These are phyloP conservation scores for Agrenia bidenticulata DNA, from an alignment of 2,888 invertebrate species.

Conservation along the genomic window DNA sequence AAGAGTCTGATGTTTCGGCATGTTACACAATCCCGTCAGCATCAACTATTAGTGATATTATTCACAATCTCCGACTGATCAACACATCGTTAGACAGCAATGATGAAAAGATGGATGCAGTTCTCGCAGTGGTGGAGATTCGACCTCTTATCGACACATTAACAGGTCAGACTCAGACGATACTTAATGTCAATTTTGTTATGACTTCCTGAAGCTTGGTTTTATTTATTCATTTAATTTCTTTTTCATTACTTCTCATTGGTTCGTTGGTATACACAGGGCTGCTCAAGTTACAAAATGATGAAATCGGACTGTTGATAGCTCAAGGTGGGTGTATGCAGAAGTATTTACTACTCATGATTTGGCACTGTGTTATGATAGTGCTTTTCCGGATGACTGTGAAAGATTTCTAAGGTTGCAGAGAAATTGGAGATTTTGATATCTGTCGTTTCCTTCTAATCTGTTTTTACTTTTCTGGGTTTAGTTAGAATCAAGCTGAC, in stretches of 20 bases:
- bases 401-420: background rate
- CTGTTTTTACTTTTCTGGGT: background rate
- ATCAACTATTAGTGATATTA: constrained; percentile 25
- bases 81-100: constrained; percentile 15
- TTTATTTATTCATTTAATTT: background rate
- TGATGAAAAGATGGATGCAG: background rate
- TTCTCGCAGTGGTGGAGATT: background rate
- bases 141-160: constrained; percentile 6
- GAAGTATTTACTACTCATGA: constrained; percentile 12
- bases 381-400: background rate
- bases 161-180: background rate
- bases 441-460: background rate
- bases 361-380: background rate
- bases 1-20: constrained; percentile 25
- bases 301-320: constrained; percentile 31
- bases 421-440: background rate
- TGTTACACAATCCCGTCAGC: constrained; percentile 13
- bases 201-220: background rate
- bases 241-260: background rate
- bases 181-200: background rate
- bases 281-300: constrained; percentile 27
- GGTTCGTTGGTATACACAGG: background rate
- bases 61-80: constrained; percentile 29
- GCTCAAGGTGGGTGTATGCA: constrained; percentile 30
- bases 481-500: background rate